A percentile compares a stretch with the other conserved stretches of the same genome.
phyloP scores from a whole-genome alignment of 1,140 invertebrate genomes.

The Paramacrobiotus metropolitanus region DNA sequence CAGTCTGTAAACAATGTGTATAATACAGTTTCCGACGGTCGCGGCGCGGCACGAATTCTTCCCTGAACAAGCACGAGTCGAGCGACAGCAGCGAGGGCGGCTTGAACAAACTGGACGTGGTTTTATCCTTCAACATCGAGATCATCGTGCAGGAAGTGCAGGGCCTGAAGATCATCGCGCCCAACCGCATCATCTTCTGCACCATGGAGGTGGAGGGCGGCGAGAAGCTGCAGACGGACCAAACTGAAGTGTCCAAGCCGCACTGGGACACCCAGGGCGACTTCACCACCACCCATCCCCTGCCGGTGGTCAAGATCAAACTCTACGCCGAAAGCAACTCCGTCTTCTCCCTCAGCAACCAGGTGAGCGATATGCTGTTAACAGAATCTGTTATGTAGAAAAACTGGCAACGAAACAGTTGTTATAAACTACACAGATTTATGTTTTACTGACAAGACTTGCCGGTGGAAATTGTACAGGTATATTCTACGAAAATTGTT shows the following conservation, averaged over 20 bases:
- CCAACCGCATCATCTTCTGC: constrained; percentile 95
- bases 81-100: constrained; percentile 69
- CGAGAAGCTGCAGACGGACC: constrained; percentile 94
- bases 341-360: no score
- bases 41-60: constrained; percentile 24
- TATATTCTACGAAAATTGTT: no score
- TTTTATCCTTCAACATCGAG: constrained; percentile 83
- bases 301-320: constrained; percentile 83
- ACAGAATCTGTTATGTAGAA: no score
- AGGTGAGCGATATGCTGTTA: no score
- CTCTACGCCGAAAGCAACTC: constrained; percentile 69
- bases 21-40: neutral
- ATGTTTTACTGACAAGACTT: no score
- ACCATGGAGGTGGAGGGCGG: constrained; percentile 95
- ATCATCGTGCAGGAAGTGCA: constrained; percentile 97
- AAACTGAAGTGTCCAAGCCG: constrained; percentile 93
- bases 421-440: no score
- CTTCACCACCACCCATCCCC: constrained; percentile 84
- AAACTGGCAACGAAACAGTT: no score
- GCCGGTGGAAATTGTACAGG: no score
- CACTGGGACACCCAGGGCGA: constrained; percentile 42
- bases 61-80: constrained; percentile 73
- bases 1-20: no score
- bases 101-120: constrained; percentile 84
- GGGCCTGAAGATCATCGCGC: constrained; percentile 78